Evolutionary conservation across 2,797 vertebrate species (phyloP), one percentile per base, ranked within the genome.

Genomic region (Glyptemys insculpta): DNA sequence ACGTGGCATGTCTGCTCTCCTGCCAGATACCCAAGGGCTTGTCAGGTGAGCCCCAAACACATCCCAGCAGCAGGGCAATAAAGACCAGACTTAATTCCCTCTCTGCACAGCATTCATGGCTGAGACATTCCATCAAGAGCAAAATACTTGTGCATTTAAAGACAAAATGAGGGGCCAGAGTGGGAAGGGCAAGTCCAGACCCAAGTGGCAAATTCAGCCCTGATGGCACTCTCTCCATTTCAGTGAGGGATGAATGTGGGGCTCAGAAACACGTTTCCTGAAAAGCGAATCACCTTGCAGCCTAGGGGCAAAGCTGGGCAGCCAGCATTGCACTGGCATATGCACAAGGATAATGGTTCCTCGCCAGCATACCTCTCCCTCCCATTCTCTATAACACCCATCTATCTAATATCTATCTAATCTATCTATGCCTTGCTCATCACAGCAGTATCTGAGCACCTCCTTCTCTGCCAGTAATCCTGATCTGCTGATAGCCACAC

Each of bases 71-170:
- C 5, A 18, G 27, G 81, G 18, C 81, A 82, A 19, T 5, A 56
- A 82, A 29, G 29, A 59, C 15, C 16, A 34, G 31, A 7, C 5
- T 16, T 15, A 29, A 81, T 27, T n/a, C 34, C 79, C 2, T 53
- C 29, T 49, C n/a, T 16, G 27, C 44, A 6, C 57, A 21, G 34
- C 57, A 25, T 15, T 31, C 29, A 25, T 62, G 50, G 52, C n/a
- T 14, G 59, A n/a, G 81, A 74, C 2, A 52, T 81, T 57, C 86
- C 0, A 0, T 8, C 4, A 16, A 34, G 4, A n/a, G 3, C 72
- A 41, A 87, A 52, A 2, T 0, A 18, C 2, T 6, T 0, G 19
- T 1, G 0, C 9, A 0, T 0, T 41, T 72, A 23, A 41, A 41
- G 65, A 21, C n/a, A 68, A 68, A 37, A 37, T 6, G 37, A 21